These are phyloP conservation scores for Apis laboriosa DNA, from an alignment of 1,140 invertebrate genomes.

Conservation along the genomic window DNA sequence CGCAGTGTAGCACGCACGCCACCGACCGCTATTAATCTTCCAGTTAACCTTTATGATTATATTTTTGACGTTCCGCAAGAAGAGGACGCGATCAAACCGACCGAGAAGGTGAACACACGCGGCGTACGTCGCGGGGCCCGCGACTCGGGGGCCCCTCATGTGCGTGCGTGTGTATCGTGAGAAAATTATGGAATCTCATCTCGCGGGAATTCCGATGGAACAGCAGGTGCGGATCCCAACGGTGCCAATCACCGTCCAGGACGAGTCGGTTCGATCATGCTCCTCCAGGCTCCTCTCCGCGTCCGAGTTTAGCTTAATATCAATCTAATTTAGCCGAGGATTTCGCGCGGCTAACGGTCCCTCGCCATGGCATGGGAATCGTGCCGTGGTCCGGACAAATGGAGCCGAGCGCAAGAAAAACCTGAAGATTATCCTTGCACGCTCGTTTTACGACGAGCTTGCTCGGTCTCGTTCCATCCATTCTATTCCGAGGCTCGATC, in stretches of 20 bases:
- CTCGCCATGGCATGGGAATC: constrained; percentile 54
- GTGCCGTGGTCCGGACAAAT: constrained; percentile 56
- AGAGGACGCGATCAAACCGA: constrained; percentile 17
- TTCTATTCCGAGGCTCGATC: not conserved
- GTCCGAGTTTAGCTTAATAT: constrained; percentile 63
- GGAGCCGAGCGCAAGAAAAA: constrained; percentile 42
- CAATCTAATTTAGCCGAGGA: constrained; percentile 60
- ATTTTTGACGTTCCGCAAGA: constrained; percentile 54
- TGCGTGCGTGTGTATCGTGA: constrained; percentile 56
- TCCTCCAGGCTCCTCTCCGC: not conserved
- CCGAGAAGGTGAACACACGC: constrained; percentile 8
- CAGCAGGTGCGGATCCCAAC: constrained; percentile 60
- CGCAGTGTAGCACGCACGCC: constrained; percentile 6
- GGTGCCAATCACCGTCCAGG: constrained; percentile 48
- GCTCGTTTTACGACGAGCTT: constrained; percentile 52
- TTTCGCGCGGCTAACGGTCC: constrained; percentile 60
- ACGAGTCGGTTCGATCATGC: constrained; percentile 33
- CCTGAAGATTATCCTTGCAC: constrained; percentile 32
- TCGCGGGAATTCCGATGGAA: constrained; percentile 57
- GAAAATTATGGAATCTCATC: constrained; percentile 65
- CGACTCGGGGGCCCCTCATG: not conserved
- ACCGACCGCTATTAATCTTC: constrained; percentile 62
- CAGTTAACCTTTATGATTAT: constrained; percentile 64
- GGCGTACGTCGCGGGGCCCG: constrained; percentile 35
- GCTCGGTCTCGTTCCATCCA: not conserved